Percentiles rank a stretch among this genome's conserved stretches.
Conservation (phyloP, 2,888 invertebrate species). For the Drosophila nr. medialis region DNA sequence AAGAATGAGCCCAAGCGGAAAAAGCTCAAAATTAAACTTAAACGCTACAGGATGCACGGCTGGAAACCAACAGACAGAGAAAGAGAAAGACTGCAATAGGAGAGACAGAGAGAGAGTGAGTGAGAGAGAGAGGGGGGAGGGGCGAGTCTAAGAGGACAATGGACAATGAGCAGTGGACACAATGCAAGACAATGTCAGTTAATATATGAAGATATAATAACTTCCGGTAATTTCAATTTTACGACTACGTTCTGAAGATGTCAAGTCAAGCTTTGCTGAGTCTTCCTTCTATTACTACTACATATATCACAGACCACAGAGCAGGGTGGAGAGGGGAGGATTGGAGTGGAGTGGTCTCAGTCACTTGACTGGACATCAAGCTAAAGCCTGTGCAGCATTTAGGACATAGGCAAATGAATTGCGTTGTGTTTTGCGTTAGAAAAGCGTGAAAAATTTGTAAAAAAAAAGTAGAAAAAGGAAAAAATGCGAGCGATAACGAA, state of each 20-base stretch:
- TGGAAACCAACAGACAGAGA: constrained; percentile 47
- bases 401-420: constrained; percentile 77
- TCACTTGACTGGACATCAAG: constrained; percentile 51
- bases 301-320: constrained; percentile 57
- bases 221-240: constrained; percentile 83
- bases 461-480: constrained; percentile 25
- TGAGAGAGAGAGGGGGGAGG: neutral
- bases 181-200: constrained; percentile 72
- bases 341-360: constrained; percentile 15
- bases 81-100: neutral
- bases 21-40: constrained; percentile 84
- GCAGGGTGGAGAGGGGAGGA: neutral
- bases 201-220: constrained; percentile 84
- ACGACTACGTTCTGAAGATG: constrained; percentile 64
- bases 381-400: constrained; percentile 26
- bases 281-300: constrained; percentile 48
- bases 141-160: constrained; percentile 11
- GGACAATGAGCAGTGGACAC: constrained; percentile 26
- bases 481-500: constrained; percentile 31
- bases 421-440: constrained; percentile 70
- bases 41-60: constrained; percentile 82
- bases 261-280: constrained; percentile 66
- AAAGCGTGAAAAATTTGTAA: constrained; percentile 79
- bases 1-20: constrained; percentile 82
- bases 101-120: neutral